phyloP scores from a whole-genome alignment of 2,888 invertebrate genomes.

The Drosophila greeni region DNA sequence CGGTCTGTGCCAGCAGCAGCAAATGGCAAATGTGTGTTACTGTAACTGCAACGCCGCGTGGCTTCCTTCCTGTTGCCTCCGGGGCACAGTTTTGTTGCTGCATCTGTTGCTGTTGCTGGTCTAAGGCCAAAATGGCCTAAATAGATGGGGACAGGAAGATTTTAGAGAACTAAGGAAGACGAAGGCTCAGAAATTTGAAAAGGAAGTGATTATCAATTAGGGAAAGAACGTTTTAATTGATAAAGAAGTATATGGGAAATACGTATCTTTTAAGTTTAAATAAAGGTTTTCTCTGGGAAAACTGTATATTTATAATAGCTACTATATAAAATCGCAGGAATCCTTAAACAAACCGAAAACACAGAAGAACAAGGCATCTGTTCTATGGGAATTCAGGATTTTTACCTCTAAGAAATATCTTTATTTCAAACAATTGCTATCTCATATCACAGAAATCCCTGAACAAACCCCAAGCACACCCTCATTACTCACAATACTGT shows the following conservation, averaged over 20 bases:
- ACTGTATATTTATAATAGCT: too few relatives aligned
- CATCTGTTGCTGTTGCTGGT: constrained; percentile 20
- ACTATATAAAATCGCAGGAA: too few relatives aligned
- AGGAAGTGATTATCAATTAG: background rate
- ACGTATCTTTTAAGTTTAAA: background rate
- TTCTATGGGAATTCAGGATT: background rate
- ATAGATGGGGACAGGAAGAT: constrained; percentile 14
- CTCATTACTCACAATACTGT: constrained; percentile 1
- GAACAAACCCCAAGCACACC: background rate
- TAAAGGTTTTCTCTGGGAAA: background rate
- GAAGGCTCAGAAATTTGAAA: background rate
- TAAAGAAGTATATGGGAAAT: background rate
- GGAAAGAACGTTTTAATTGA: background rate
- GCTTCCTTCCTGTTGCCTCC: constrained; percentile 61
- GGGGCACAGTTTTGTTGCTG: constrained; percentile 15
- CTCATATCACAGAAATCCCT: background rate
- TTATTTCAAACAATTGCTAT: background rate
- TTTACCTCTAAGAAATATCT: background rate
- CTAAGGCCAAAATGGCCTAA: constrained; percentile 33
- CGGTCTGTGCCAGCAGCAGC: constrained; percentile 47
- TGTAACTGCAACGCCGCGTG: constrained; percentile 60
- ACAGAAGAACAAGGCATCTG: background rate
- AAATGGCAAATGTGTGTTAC: constrained; percentile 72
- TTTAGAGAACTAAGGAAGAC: background rate
- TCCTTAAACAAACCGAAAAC: background rate